phyloP scores from a whole-genome alignment of 1,140 invertebrate genomes.

The Drosophila miranda region DNA sequence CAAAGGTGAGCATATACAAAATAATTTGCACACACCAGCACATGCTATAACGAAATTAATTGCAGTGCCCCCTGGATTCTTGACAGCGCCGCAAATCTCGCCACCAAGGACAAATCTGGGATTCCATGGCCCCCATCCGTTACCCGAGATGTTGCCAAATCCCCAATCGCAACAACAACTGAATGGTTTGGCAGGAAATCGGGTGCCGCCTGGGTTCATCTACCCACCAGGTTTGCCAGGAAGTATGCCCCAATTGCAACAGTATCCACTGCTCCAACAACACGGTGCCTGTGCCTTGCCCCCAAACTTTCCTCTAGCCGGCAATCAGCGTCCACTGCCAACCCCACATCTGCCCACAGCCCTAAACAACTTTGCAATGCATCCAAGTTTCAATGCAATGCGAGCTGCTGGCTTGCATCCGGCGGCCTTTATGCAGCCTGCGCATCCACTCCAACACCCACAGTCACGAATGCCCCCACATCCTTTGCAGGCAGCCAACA shows the following conservation, averaged over 20 bases:
- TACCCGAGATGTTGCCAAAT: slow-evolving; percentile 70
- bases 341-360: slow-evolving; percentile 78
- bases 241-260: slow-evolving; percentile 53
- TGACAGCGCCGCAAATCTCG: slow-evolving; percentile 59
- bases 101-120: slow-evolving; percentile 65
- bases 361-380: slow-evolving; percentile 81
- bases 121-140: slow-evolving; percentile 56
- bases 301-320: slow-evolving; percentile 61
- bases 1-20: slow-evolving; percentile 46
- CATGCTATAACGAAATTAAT: not conserved
- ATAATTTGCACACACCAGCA: not conserved
- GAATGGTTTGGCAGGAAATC: slow-evolving; percentile 58
- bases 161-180: slow-evolving; percentile 57
- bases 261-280: slow-evolving; percentile 67
- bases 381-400: slow-evolving; percentile 82
- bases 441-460: slow-evolving; percentile 51
- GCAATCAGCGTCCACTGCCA: slow-evolving; percentile 76
- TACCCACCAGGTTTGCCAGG: slow-evolving; percentile 56
- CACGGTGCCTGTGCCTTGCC: slow-evolving; percentile 49
- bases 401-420: slow-evolving; percentile 77
- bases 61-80: slow-evolving; percentile 67
- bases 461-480: slow-evolving; percentile 67
- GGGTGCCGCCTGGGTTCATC: slow-evolving; percentile 68
- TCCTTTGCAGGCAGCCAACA: slow-evolving; percentile 42
- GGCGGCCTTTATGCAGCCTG: slow-evolving; percentile 82